Evolutionary conservation across 2,888 invertebrate genomes (phyloP).

Genomic region (Lepeophtheirus nordmannii): DNA sequence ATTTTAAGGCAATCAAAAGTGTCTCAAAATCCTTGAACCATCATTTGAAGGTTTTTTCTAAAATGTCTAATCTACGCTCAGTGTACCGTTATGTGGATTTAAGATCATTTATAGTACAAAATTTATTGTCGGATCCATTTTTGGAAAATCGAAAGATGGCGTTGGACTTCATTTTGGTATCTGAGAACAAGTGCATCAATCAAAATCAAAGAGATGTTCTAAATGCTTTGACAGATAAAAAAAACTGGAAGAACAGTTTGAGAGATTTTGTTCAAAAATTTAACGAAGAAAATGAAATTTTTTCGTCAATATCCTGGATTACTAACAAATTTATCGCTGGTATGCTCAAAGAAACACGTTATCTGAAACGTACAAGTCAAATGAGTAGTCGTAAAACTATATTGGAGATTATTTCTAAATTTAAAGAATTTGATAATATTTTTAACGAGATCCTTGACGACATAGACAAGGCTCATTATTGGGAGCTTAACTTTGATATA

Average conservation of each 20-base stretch:
- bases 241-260: not conserved
- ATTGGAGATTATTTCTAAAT: not conserved
- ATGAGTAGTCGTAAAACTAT: not conserved
- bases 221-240: not conserved
- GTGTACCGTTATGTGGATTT: not conserved
- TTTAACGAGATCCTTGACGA: not conserved
- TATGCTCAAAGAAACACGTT: not conserved
- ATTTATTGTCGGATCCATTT: not conserved
- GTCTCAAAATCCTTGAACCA: constrained; percentile 1
- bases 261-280: not conserved
- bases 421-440: not conserved
- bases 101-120: not conserved
- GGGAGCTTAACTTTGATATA: constrained; percentile 1
- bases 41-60: not conserved
- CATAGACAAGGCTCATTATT: not conserved
- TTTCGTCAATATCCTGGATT: not conserved
- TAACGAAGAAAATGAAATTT: not conserved
- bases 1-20: not conserved
- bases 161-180: not conserved
- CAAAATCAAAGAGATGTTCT: not conserved
- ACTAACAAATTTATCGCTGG: not conserved
- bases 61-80: constrained; percentile 1
- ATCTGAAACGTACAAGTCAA: not conserved
- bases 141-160: not conserved
- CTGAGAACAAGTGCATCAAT: not conserved